Base-by-base conservation (phyloP, 64 coral and sea anemone genomes). In the Hydrozoanthus tunicans region DNA sequence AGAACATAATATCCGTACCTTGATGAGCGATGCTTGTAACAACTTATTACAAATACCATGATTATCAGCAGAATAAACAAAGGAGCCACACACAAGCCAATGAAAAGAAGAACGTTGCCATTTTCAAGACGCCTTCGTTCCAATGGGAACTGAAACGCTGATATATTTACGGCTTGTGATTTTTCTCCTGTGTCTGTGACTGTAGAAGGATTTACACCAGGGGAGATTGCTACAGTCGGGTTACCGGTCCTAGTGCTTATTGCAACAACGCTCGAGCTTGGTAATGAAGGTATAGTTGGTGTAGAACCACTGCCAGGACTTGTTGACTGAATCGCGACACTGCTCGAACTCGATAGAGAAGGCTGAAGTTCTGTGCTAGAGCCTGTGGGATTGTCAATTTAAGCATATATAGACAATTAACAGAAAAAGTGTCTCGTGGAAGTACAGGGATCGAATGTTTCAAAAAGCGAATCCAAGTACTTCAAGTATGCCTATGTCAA, bases 21-120 rank as follows among this genome's bases (percentile, higher is more conserved):
- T 73, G 52, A 6, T 26, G 52, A 7, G 4, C 65, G 82, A 58
- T 52, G 9, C 14, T n/a, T 86, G 53, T 86, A 68, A 12, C 65
- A 86, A 13, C 53, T 86, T 23, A 71, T 3, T 5, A 56, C 67
- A 2, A 86, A 13, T 13, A 86, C 8, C 3, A 86, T 59, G 65
- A 86, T 56, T 10, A 57, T 54, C n/a, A 86, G 0, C 3, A 72
- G 82, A 57, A 72, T 72, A 20, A 86, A 86, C 15, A 72, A 20
- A 72, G 82, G 66, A 1, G 82, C 82, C 12, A 71, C 66, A 32
- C 66, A 56, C 66, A 86, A 6, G 8, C 82, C 82, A 26, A 86
- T 13, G 64, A 58, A 86, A 1, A 86, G 82, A 56, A 71, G 52
- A 15, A 55, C 27, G 8, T 71, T 72, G 53, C 66, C 54, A 57